Base-by-base conservation (phyloP, 2,113 vertebrate genomes). In the Syrmaticus mikado region DNA sequence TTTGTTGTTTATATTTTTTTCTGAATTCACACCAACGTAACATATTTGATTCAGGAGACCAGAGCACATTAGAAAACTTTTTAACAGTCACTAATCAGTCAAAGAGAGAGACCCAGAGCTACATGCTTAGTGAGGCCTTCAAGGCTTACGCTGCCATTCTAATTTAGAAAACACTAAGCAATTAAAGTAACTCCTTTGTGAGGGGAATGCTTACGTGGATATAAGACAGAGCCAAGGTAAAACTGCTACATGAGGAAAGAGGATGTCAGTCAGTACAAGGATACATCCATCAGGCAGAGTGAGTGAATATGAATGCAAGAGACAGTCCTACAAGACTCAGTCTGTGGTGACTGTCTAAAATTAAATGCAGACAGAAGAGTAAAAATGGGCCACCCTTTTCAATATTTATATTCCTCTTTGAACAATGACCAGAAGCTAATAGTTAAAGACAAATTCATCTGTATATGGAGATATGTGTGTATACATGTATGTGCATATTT, bases 251-350 rank as follows among this genome's bases (percentile, higher is more conserved):
- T 20, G 9, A 17, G 65, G 40, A 70, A 85, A 32, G 1, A 2
- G 34, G 9, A 53, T 77, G 22, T 3, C 13, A 38, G 45, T 36
- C 13, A 38, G 50, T 36, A 34, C 10, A 52, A 61, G 21, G 34
- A 66, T 34, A 61, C 1, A 50, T 40, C 5, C 8, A n/a, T 11
- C 7, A 19, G 6, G 19, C 0, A 45, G 10, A 55, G 7, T 24
- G 28, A 67, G 13, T 9, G 17, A 24, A 38, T 62, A 16, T 38
- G 24, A 62, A 38, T 40, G 24, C 15, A 40, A 25, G 25, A 40
- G 16, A 40, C 36, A 62, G 7, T 28, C 34, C 10, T 60, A 2
- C 11, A 43, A 32, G 52, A 2, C 7, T 72, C 73, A 32, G 11
- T 70, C 40, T 41, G 7, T 25, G 12, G 6, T 32, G 8, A 4